Conservation (phyloP, 2,113 vertebrate genomes). For the Solea senegalensis region DNA sequence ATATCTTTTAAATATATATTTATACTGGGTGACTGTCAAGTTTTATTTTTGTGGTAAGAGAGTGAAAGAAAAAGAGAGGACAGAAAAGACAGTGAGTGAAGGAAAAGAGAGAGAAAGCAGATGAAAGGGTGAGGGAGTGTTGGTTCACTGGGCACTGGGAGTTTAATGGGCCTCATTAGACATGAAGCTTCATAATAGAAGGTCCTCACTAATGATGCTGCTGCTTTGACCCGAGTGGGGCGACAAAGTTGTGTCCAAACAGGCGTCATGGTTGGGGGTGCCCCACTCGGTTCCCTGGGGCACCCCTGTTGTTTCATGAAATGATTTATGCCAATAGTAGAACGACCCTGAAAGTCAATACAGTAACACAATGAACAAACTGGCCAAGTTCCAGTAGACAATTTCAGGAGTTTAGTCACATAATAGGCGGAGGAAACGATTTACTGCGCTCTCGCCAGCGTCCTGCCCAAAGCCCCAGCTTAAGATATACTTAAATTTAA, state of each 20-base stretch:
- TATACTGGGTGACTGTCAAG: background rate
- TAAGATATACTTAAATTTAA: background rate
- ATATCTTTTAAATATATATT: no score
- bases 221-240: conserved; percentile 42
- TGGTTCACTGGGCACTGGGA: conserved; percentile 50
- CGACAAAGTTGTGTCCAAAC: conserved; percentile 26
- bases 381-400: background rate
- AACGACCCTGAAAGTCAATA: conserved; percentile 43
- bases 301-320: conserved; percentile 26
- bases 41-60: conserved; percentile 2
- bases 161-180: conserved; percentile 70
- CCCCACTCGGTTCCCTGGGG: conserved; percentile 14
- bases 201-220: conserved; percentile 47
- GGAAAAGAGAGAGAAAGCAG: conserved; percentile 21
- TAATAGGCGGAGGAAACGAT: conserved; percentile 1
- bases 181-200: conserved; percentile 61
- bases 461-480: background rate
- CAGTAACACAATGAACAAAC: conserved; percentile 31
- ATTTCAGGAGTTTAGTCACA: conserved; percentile 11
- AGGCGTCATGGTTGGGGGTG: conserved; percentile 37
- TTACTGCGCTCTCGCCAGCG: background rate
- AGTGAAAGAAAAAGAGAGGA: background rate
- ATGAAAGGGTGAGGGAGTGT: conserved; percentile 31
- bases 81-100: background rate
- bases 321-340: conserved; percentile 23